Conservation (phyloP, 2,113 vertebrate species). For the Bos indicus region DNA sequence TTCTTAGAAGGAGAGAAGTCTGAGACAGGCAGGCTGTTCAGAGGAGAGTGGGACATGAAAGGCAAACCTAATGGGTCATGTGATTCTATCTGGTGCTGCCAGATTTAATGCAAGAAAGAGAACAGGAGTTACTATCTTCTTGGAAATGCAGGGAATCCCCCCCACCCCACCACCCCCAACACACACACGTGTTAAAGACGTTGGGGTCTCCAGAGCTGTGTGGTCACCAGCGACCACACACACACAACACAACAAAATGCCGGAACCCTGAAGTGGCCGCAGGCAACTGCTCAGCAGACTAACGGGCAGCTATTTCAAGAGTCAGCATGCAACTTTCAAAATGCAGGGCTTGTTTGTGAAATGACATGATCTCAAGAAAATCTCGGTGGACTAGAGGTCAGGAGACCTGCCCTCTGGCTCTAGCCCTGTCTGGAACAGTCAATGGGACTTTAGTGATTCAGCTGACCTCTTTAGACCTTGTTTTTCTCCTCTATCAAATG, state of each 20-base stretch:
- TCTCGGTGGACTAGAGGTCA: neutral
- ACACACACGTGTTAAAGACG: neutral
- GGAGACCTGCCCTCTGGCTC: neutral
- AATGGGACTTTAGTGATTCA: neutral
- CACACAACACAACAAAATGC: neutral
- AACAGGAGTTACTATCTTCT: neutral
- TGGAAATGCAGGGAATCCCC: neutral
- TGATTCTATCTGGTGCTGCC: neutral
- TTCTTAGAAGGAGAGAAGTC: neutral
- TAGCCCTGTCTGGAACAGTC: neutral
- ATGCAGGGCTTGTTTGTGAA: neutral
- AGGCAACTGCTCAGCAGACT: neutral
- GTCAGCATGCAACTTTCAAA: neutral
- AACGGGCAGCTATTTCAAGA: neutral
- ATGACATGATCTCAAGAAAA: neutral
- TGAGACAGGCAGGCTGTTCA: neutral
- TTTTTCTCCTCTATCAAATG: neutral
- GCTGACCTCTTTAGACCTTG: neutral
- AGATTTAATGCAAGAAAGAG: neutral
- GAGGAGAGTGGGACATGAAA: neutral
- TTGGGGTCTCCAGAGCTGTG: neutral
- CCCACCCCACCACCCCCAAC: neutral
- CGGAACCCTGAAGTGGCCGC: rapidly evolving
- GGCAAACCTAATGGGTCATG: neutral
- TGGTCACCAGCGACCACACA: neutral